Base-by-base conservation (phyloP, 2,888 invertebrate species). In the Pristionchus entomophagus region DNA sequence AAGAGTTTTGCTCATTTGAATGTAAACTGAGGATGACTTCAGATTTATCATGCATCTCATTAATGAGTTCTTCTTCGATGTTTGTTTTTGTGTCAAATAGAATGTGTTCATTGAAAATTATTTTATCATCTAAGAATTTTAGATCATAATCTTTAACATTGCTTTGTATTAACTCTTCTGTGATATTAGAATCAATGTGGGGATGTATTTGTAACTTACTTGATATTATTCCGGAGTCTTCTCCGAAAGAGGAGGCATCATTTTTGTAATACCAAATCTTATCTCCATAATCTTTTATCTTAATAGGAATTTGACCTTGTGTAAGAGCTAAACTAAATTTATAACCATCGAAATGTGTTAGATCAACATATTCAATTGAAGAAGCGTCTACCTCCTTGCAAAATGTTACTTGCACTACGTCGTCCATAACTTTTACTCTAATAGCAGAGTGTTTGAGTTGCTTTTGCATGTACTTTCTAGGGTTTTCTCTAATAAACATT, bases 231-330 rank as follows among this genome's bases (percentile, higher is more conserved):
- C n/a, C n/a, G n/a, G n/a, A n/a, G n/a, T n/a, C n/a, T n/a, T n/a
- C n/a, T n/a, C n/a, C n/a, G n/a, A n/a, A n/a, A n/a, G n/a, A n/a
- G n/a, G n/a, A n/a, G n/a, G n/a, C 86, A 22, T 35, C 65, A 32
- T 65, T 29, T 65, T 29, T 80, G 84, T 88, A 85, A 84, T 87
- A 87, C 86, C 87, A 87, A 87, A 88, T 88, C 59, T 88, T 88
- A 17, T 87, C 86, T 73, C 87, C 86, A 86, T 86, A 49, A 56
- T 81, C 32, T 81, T 80, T 77, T 73, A 88, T 84, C 87, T 83
- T 88, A 77, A 88, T 87, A 56, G 88, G 88, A 62, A 88, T 88
- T 86, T 88, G 88, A 80, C 88, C 88, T 88, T 87, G 87, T 73
- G 87, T 86, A 65, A 87, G 86, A 86, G 86, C 86, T 87, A 87